Percentiles rank a stretch among this genome's conserved stretches.
Evolutionary conservation across 2,888 invertebrate species (phyloP).

Genomic region (Spodoptera picta): DNA sequence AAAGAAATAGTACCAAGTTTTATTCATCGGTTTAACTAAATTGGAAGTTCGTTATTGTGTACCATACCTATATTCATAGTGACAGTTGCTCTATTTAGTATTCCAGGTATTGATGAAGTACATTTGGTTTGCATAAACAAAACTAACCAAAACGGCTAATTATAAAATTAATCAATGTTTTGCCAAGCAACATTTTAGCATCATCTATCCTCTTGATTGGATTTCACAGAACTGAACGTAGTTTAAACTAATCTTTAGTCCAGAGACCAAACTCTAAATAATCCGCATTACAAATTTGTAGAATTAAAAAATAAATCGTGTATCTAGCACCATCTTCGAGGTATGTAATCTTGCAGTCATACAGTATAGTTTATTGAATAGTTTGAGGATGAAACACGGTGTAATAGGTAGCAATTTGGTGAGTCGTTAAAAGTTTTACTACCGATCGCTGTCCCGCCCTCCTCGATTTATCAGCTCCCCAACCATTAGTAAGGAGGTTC

Average conservation of each 20-base stretch:
- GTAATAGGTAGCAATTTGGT: conserved; percentile 71
- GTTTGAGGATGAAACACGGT: conserved; percentile 58
- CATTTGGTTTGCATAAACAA: conserved; percentile 1
- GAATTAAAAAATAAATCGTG: background rate
- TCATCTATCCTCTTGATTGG: no score
- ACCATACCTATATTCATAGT: background rate
- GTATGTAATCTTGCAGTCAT: conserved; percentile 30
- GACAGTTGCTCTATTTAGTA: conserved; percentile 2
- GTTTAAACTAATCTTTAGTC: no score
- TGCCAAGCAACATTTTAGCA: no score
- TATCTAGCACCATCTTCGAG: background rate
- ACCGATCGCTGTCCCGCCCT: conserved; percentile 65
- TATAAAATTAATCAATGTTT: no score
- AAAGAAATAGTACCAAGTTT: conserved; percentile 49
- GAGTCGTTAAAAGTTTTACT: conserved; percentile 76
- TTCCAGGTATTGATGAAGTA: background rate
- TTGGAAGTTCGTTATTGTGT: conserved; percentile 11
- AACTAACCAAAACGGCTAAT: no score
- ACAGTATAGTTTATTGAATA: conserved; percentile 35
- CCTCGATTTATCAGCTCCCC: conserved; percentile 67
- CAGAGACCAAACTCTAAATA: no score
- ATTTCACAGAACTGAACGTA: no score
- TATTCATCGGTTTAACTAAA: conserved; percentile 44
- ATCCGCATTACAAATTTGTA: no score
- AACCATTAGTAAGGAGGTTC: conserved; percentile 68